phyloP scores from a whole-genome alignment of 2,113 vertebrate species.

The Misgurnus anguillicaudatus region DNA sequence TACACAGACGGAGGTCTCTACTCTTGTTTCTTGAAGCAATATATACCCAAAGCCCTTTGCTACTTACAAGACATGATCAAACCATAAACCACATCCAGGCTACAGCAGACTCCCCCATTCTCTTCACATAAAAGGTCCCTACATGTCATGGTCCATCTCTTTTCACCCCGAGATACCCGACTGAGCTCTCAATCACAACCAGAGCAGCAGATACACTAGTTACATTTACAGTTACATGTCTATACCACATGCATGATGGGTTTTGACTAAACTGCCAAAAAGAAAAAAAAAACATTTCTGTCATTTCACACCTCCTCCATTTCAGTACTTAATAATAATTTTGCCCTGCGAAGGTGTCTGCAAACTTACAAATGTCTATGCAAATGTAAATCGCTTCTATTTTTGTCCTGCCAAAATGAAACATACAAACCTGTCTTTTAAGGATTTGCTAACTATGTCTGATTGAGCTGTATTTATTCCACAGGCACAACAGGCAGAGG shows the following conservation, averaged over 20 bases:
- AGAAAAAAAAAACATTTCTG: neutral
- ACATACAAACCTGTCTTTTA: neutral
- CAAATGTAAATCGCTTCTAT: no score
- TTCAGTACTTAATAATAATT: neutral
- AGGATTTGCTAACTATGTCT: conserved; percentile 12
- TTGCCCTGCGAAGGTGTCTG: no score
- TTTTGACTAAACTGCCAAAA: neutral
- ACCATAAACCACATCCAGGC: neutral
- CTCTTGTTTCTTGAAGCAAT: no score
- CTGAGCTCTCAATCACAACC: neutral
- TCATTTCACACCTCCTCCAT: no score
- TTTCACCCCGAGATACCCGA: neutral
- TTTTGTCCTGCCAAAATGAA: conserved; percentile 2
- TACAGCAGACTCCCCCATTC: neutral
- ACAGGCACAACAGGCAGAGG: conserved; percentile 28
- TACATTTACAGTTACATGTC: neutral
- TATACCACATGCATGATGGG: neutral
- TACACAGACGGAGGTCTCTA: no score
- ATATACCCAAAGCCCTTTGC: neutral
- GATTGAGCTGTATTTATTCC: conserved; percentile 33
- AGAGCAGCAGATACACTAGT: neutral
- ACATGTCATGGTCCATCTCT: neutral
- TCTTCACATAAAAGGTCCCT: neutral
- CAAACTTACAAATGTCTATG: no score
- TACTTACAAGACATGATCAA: neutral